A percentile compares a stretch with the other conserved stretches of the same genome.
Evolutionary conservation across 2,888 invertebrate species (phyloP).

Genomic region (Drosophila kuntzei): DNA sequence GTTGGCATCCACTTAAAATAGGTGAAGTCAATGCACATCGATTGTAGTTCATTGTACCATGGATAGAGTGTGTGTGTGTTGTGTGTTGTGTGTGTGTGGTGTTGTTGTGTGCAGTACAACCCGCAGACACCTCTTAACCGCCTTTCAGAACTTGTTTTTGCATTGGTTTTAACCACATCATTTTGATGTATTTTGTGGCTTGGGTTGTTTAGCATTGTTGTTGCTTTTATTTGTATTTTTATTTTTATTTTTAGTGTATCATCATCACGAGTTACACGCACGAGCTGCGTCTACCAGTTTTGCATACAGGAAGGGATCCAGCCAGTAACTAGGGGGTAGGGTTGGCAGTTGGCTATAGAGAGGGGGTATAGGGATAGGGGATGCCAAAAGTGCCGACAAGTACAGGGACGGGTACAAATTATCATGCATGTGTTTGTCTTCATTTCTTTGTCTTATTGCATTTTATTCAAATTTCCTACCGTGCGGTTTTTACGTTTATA

Average conservation of each 20-base stretch:
- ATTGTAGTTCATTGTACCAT: slow-evolving; percentile 73
- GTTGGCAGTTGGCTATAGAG: not conserved
- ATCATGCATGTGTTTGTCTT: slow-evolving; percentile 71
- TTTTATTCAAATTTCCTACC: slow-evolving; percentile 82
- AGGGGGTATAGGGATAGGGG: not conserved
- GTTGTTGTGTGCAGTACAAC: slow-evolving; percentile 5
- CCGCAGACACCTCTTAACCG: slow-evolving; percentile 59
- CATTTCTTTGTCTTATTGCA: slow-evolving; percentile 79
- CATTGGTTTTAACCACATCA: slow-evolving; percentile 80
- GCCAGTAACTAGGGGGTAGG: slow-evolving; percentile 11
- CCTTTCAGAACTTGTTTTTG: slow-evolving; percentile 62
- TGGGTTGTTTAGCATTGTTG: slow-evolving; percentile 68
- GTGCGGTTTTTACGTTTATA: slow-evolving; percentile 80
- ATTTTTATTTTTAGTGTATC: slow-evolving; percentile 53
- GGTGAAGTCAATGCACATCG: slow-evolving; percentile 66
- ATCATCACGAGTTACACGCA: slow-evolving; percentile 78
- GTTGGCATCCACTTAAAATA: slow-evolving; percentile 47
- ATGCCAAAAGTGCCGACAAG: slow-evolving; percentile 72
- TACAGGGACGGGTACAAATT: slow-evolving; percentile 65
- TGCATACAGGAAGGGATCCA: slow-evolving; percentile 42
- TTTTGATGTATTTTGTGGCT: slow-evolving; percentile 82
- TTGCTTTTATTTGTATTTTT: slow-evolving; percentile 28
- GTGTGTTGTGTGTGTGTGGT: slow-evolving; percentile 15
- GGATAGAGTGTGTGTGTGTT: slow-evolving; percentile 13
- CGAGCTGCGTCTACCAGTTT: slow-evolving; percentile 73